phyloP scores from a whole-genome alignment of 2,797 vertebrate genomes.

The Apogon hyalosoma region DNA sequence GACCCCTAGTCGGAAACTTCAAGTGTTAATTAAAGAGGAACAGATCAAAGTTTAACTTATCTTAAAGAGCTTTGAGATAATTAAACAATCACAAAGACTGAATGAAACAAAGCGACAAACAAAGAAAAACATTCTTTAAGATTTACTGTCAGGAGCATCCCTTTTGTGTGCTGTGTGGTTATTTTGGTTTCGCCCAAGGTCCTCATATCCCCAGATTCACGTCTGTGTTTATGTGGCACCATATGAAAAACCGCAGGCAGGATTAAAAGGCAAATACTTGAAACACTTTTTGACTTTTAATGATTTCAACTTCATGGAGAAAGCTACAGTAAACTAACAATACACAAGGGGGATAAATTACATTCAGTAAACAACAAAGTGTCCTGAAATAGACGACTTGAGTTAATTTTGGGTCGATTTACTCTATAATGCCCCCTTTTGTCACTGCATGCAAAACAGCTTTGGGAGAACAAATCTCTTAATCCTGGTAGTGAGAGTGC shows the following conservation, averaged over 20 bases:
- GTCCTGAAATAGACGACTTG: constrained; percentile 64
- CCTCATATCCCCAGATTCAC: constrained; percentile 46
- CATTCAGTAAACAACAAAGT: constrained; percentile 66
- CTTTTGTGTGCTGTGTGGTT: constrained; percentile 36
- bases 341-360: constrained; percentile 40
- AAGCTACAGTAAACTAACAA: constrained; percentile 46
- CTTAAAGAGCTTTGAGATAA: constrained; percentile 24
- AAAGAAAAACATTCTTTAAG: constrained; percentile 26
- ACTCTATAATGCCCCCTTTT: constrained; percentile 72
- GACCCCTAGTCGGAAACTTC: constrained; percentile 51
- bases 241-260: constrained; percentile 21
- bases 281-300: constrained; percentile 50
- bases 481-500: constrained; percentile 80
- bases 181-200: constrained; percentile 40
- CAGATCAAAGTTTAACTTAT: constrained; percentile 46
- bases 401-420: constrained; percentile 68
- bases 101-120: constrained; percentile 32
- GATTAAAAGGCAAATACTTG: constrained; percentile 44
- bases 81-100: constrained; percentile 16
- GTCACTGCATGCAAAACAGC: constrained; percentile 77
- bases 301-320: constrained; percentile 29
- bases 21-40: constrained; percentile 64
- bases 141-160: constrained; percentile 24
- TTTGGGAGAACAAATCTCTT: constrained; percentile 82
- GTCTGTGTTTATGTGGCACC: constrained; percentile 34